These are phyloP conservation scores for Rousettus leschenaultii DNA, from an alignment of 2,113 vertebrate genomes.

Conservation along the genomic window DNA sequence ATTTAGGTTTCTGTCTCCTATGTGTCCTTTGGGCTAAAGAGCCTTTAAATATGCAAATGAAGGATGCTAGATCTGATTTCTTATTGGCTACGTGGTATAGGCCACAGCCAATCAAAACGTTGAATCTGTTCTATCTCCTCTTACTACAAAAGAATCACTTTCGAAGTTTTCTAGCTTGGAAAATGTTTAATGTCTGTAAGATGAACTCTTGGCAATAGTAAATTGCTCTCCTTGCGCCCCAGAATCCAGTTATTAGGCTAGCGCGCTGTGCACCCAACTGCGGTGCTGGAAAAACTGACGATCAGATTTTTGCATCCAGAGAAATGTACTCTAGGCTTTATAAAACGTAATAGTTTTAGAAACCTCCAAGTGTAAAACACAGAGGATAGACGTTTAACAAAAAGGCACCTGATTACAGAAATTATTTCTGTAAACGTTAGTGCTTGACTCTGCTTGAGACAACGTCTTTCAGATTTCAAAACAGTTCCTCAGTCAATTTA, in stretches of 20 bases:
- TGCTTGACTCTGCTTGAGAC: neutral
- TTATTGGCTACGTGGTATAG: neutral
- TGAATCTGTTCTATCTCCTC: neutral
- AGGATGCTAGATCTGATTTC: neutral
- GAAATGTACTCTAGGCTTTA: neutral
- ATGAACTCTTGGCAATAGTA: neutral
- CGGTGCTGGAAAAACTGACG: neutral
- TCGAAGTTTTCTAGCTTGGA: rapidly evolving
- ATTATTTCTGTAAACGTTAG: neutral
- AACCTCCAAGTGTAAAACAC: neutral
- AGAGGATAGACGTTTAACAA: neutral
- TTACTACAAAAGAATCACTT: neutral
- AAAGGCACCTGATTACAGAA: neutral
- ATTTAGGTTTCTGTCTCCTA: neutral
- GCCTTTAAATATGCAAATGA: neutral
- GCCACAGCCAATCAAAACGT: neutral
- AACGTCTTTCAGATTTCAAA: neutral
- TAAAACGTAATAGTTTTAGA: neutral
- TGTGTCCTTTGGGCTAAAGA: neutral
- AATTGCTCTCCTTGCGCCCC: rapidly evolving
- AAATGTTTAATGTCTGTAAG: neutral
- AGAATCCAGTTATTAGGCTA: neutral
- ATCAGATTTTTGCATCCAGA: neutral
- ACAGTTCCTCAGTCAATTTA: neutral
- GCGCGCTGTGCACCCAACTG: rapidly evolving